Conservation (phyloP, 2,888 invertebrate genomes). For the Microplitis manilae region DNA sequence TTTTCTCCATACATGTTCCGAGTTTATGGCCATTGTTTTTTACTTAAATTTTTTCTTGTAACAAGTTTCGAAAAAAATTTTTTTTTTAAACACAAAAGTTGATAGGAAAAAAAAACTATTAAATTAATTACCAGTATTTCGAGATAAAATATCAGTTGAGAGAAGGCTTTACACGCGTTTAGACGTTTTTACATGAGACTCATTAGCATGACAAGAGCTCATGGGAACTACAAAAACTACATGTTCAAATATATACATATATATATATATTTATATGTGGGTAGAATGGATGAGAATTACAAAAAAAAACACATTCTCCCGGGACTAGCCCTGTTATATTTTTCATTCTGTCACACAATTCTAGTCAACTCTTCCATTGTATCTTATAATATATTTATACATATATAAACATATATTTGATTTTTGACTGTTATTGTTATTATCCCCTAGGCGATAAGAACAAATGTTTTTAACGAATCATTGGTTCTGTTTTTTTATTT, state of each 20-base stretch:
- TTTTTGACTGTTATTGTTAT: background rate
- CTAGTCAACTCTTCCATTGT: conserved; percentile 22
- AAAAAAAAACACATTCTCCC: conserved; percentile 18
- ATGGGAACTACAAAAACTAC: conserved; percentile 35
- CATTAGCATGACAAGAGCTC: conserved; percentile 59
- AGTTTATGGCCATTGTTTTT: conserved; percentile 30
- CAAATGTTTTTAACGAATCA: conserved; percentile 2
- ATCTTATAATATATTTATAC: conserved; percentile 5
- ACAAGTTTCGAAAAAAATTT: conserved; percentile 24
- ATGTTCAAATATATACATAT: background rate
- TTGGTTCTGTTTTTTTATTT: background rate
- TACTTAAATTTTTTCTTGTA: conserved; percentile 26
- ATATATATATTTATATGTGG: background rate
- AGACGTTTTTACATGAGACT: conserved; percentile 46
- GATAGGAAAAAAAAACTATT: background rate
- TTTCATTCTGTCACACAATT: conserved; percentile 20
- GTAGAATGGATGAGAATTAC: conserved; percentile 24
- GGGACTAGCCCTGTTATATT: background rate
- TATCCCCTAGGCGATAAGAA: background rate
- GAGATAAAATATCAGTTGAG: conserved; percentile 4
- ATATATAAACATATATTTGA: background rate
- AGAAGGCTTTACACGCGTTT: conserved; percentile 34
- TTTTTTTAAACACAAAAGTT: background rate
- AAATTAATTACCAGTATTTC: background rate
- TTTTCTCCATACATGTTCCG: background rate